Conservation (phyloP, 2,113 vertebrate species). For the Burhinus oedicnemus region DNA sequence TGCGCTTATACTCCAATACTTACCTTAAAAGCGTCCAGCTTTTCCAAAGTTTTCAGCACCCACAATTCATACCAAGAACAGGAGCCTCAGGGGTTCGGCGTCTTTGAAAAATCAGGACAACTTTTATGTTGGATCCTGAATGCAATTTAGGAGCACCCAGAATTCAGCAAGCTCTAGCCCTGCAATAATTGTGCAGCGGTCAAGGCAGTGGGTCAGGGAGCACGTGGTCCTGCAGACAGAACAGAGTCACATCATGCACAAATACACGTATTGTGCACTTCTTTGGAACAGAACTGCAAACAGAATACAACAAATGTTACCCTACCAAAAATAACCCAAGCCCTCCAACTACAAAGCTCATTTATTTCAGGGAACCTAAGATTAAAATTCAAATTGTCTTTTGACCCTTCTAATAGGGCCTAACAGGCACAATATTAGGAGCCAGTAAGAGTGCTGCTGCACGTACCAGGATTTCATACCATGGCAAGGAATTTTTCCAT, state of each 20-base stretch:
- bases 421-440: fast-evolving
- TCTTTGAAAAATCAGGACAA: background rate
- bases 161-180: background rate
- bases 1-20: background rate
- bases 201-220: background rate
- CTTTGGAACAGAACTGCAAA: slow-evolving; percentile 18
- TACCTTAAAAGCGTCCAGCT: background rate
- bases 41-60: background rate
- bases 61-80: background rate
- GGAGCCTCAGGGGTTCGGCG: background rate
- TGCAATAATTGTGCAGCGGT: background rate
- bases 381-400: background rate
- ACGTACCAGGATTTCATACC: background rate
- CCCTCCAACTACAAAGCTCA: background rate
- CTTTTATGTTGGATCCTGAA: background rate
- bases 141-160: background rate
- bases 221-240: slow-evolving; percentile 14
- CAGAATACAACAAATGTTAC: slow-evolving; percentile 36
- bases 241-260: slow-evolving; percentile 27
- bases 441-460: background rate
- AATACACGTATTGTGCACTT: background rate
- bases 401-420: background rate
- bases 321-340: slow-evolving; percentile 55
- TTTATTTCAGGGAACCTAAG: background rate
- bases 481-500: background rate